Conservation (phyloP, 2,888 invertebrate genomes). For the Andrena hattorfiana region DNA sequence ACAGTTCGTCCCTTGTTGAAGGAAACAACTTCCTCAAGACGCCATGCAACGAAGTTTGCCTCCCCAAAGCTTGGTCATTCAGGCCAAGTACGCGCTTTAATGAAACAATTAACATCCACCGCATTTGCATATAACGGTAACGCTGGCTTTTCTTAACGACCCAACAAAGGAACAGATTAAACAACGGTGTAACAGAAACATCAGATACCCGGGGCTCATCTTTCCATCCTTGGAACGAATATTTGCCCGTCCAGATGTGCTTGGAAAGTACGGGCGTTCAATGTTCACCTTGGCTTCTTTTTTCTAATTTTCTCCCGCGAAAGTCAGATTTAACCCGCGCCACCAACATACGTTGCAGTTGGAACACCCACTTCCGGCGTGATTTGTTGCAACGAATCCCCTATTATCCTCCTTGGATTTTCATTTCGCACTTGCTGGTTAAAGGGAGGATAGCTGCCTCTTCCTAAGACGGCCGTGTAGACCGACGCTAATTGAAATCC, state of each 20-base stretch:
- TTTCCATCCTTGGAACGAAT: background rate
- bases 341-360: background rate
- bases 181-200: slow-evolving; percentile 23
- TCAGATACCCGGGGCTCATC: background rate
- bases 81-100: slow-evolving; percentile 53
- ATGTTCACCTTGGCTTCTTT: slow-evolving; percentile 3
- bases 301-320: slow-evolving; percentile 12
- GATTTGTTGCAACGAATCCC: slow-evolving; percentile 39
- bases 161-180: slow-evolving; percentile 46
- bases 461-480: slow-evolving; percentile 11
- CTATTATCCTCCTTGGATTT: slow-evolving; percentile 43
- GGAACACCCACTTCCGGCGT: slow-evolving; percentile 23
- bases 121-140: slow-evolving; percentile 48
- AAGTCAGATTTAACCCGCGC: background rate
- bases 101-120: slow-evolving; percentile 60
- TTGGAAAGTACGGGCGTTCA: background rate
- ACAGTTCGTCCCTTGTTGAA: slow-evolving; percentile 9
- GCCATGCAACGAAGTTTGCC: slow-evolving; percentile 39
- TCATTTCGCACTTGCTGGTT: slow-evolving; percentile 30
- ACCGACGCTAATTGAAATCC: slow-evolving; percentile 57
- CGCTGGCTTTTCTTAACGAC: slow-evolving; percentile 48
- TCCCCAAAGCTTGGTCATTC: slow-evolving; percentile 36
- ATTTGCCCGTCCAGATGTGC: slow-evolving; percentile 13
- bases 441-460: slow-evolving; percentile 7
- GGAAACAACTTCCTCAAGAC: slow-evolving; percentile 39